Evolutionary conservation across 2,888 invertebrate genomes (phyloP).

Genomic region (Abrostola triplasia): DNA sequence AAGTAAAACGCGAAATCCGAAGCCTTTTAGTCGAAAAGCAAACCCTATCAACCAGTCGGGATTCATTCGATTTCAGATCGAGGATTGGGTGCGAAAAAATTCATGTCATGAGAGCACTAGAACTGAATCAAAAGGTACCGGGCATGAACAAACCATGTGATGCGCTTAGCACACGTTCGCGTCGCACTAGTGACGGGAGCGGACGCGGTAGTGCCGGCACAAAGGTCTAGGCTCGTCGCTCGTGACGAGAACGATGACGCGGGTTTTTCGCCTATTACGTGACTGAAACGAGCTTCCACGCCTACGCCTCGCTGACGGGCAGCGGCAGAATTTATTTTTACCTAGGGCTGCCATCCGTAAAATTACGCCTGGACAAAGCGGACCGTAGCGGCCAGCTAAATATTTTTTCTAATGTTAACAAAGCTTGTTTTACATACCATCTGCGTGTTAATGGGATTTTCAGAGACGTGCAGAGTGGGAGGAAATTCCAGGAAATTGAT

Average conservation of each 20-base stretch:
- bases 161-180: constrained; percentile 41
- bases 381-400: constrained; percentile 24
- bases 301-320: constrained; percentile 33
- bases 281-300: constrained; percentile 38
- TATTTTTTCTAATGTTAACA: constrained; percentile 31
- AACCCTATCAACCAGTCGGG: constrained; percentile 28
- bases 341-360: constrained; percentile 57
- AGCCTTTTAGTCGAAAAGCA: constrained; percentile 39
- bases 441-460: constrained; percentile 36
- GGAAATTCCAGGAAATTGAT: constrained; percentile 29
- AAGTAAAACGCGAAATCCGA: constrained; percentile 2
- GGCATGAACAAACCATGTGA: constrained; percentile 41
- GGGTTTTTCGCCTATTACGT: constrained; percentile 48
- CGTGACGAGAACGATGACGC: constrained; percentile 54
- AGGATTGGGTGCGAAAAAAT: constrained; percentile 38
- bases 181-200: constrained; percentile 31
- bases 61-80: constrained; percentile 40
- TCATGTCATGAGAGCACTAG: constrained; percentile 38
- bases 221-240: constrained; percentile 48
- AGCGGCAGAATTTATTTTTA: constrained; percentile 58
- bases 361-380: constrained; percentile 57
- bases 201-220: constrained; percentile 40
- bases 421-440: constrained; percentile 24
- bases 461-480: constrained; percentile 16
- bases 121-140: constrained; percentile 45